Evolutionary conservation across 2,113 vertebrate genomes (phyloP).

Genomic region (Neolamprologus falcicula): DNA sequence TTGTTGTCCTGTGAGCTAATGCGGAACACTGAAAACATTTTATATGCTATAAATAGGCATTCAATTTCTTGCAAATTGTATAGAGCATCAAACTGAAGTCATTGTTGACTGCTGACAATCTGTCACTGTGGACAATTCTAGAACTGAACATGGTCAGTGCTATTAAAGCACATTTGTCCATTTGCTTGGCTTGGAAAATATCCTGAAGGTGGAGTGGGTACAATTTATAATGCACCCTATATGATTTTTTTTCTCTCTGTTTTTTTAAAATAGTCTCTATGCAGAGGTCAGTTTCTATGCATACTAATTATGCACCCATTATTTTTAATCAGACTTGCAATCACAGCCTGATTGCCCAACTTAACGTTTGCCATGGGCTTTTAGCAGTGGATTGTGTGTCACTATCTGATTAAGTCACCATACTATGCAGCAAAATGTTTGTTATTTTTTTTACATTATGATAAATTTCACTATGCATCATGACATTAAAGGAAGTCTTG

Average conservation of each 20-base stretch:
- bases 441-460: neutral
- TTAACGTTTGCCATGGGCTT: neutral
- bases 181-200: neutral
- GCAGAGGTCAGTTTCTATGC: neutral
- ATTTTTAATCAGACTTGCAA: conserved; percentile 4
- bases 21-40: neutral
- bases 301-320: conserved; percentile 5
- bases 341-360: conserved; percentile 18
- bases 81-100: neutral
- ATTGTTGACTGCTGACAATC: neutral
- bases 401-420: conserved; percentile 5
- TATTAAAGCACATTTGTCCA: neutral
- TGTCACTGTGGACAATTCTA: neutral
- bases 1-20: neutral
- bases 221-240: neutral
- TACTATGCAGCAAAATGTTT: neutral
- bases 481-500: neutral
- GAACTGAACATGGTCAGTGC: neutral
- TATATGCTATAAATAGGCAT: neutral
- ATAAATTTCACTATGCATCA: neutral
- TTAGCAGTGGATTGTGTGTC: neutral
- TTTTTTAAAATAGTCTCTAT: neutral
- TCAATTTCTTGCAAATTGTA: neutral
- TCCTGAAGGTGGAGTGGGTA: neutral
- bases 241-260: neutral